These are phyloP conservation scores for Elanoides forficatus DNA, from an alignment of 2,113 vertebrate species.

Conservation along the genomic window DNA sequence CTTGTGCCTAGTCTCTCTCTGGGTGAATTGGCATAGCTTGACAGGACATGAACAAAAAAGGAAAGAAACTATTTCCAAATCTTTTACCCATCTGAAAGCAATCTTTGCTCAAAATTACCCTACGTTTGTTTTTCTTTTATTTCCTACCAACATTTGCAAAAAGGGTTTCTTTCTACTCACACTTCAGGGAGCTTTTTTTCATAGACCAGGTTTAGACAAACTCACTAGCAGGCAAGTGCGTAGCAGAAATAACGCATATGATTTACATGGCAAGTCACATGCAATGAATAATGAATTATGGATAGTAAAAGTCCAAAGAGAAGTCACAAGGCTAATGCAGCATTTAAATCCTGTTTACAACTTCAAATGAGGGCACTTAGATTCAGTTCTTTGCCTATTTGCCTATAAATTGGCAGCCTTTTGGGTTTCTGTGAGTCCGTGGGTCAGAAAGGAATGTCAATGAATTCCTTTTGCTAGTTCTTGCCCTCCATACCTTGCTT, in stretches of 20 bases:
- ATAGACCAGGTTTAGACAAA: neutral
- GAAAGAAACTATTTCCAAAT: neutral
- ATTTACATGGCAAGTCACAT: neutral
- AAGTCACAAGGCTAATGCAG: neutral
- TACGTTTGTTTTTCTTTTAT: neutral
- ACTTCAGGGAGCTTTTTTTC: neutral
- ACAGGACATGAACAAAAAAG: neutral
- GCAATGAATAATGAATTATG: constrained; percentile 24
- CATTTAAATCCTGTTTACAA: constrained; percentile 31
- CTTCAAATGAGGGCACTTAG: neutral
- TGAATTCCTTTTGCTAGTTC: neutral
- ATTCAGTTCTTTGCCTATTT: constrained; percentile 3
- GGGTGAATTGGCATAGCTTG: neutral
- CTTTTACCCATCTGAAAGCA: neutral
- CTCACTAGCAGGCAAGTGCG: neutral
- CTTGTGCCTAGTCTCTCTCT: neutral
- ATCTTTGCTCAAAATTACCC: neutral
- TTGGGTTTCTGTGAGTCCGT: neutral
- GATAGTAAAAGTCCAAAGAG: neutral
- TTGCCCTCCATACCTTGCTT: neutral
- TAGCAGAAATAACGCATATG: neutral
- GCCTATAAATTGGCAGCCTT: neutral
- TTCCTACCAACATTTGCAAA: neutral
- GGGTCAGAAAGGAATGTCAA: neutral
- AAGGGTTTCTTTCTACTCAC: neutral